phyloP scores from a whole-genome alignment of 2,113 vertebrate genomes.

The Manacus vitellinus region DNA sequence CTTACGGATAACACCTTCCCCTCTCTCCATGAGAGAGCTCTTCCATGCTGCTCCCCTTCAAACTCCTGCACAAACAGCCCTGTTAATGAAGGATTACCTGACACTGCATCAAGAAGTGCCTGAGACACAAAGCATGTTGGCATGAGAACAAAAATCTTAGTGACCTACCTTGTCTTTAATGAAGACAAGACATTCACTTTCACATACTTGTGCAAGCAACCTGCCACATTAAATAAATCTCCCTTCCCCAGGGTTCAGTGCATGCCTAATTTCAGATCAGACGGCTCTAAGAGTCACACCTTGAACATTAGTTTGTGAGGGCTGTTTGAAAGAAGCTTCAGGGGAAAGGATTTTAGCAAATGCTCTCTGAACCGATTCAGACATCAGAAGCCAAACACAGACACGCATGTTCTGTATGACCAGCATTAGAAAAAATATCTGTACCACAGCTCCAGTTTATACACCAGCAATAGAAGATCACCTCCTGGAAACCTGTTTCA shows the following conservation, averaged over 20 bases:
- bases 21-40: background rate
- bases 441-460: background rate
- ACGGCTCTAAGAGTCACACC: background rate
- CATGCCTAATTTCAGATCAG: background rate
- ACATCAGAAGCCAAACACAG: background rate
- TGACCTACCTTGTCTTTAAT: background rate
- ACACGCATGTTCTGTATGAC: background rate
- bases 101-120: background rate
- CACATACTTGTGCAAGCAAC: background rate
- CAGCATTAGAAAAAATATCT: background rate
- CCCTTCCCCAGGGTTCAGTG: background rate
- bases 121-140: background rate
- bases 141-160: background rate
- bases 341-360: background rate
- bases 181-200: background rate
- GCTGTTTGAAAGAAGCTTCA: background rate
- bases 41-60: background rate
- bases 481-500: background rate
- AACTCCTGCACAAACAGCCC: background rate
- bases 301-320: background rate
- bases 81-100: background rate
- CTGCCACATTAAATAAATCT: background rate
- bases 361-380: background rate
- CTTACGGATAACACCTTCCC: background rate
- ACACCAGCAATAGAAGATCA: background rate